phyloP scores from a whole-genome alignment of 2,888 invertebrate species.

The Plutella xylostella region DNA sequence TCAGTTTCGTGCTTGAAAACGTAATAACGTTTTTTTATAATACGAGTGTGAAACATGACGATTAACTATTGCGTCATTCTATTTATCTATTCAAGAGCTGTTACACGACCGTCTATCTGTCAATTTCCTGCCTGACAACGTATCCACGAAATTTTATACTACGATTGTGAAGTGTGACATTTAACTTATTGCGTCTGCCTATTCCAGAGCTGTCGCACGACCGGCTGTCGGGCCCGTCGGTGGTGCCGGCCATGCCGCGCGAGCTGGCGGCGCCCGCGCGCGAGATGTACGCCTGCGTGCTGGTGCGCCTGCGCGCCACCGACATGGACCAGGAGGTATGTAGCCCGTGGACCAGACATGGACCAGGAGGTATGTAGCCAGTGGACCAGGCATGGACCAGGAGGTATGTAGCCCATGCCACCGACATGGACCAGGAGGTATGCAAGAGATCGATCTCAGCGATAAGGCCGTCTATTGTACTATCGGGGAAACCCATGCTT shows the following conservation, averaged over 20 bases:
- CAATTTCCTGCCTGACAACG: not conserved
- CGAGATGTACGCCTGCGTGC: constrained; percentile 85
- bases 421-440: constrained; percentile 99
- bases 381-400: constrained; percentile 99
- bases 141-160: not conserved
- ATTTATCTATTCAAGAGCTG: too few species aligned
- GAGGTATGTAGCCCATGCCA: too few species aligned
- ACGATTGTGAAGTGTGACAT: not conserved
- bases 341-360: too few species aligned
- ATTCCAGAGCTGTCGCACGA: constrained; percentile 5
- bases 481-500: too few species aligned
- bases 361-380: constrained; percentile 99
- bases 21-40: too few species aligned
- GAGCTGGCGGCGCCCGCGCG: constrained; percentile 84
- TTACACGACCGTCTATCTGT: too few species aligned
- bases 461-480: too few species aligned
- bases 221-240: constrained; percentile 19
- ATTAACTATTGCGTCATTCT: too few species aligned
- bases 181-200: too few species aligned
- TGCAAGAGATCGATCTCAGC: constrained; percentile 98
- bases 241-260: constrained; percentile 69
- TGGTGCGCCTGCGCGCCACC: constrained; percentile 88
- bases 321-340: constrained; percentile 99
- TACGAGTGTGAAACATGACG: too few species aligned
- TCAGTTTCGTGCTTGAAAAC: too few species aligned